Evolutionary conservation across 2,888 invertebrate species (phyloP), one percentile per base, ranked within the genome.

Genomic region (Steinernema hermaphroditum): DNA sequence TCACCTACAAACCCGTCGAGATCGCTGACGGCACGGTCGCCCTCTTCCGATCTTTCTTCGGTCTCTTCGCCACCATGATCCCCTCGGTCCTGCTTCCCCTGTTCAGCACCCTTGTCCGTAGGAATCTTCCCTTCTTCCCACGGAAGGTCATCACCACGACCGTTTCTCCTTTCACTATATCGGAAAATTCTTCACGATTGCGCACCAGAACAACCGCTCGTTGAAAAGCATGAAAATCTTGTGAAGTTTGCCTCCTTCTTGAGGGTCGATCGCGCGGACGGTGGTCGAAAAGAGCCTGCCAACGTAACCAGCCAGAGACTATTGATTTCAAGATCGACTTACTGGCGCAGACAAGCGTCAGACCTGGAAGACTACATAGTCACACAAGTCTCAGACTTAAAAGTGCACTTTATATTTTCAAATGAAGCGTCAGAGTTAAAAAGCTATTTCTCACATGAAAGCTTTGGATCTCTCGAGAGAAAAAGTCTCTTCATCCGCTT

Each of bases 341-440:
- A n/a, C n/a, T n/a, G n/a, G n/a, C n/a, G n/a, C n/a, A n/a, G n/a
- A n/a, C n/a, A n/a, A n/a, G n/a, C n/a, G n/a, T n/a, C n/a, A n/a
- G n/a, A n/a, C n/a, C n/a, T n/a, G n/a, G n/a, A n/a, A n/a, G n/a
- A n/a, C n/a, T n/a, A n/a, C n/a, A n/a, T n/a, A n/a, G n/a, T n/a
- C n/a, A n/a, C n/a, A n/a, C n/a, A 19, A 22, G 22, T 22, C 50
- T 1, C 50, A 50, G 24, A 50, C 19, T 9, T 4, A 9, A n/a
- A 46, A 12, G 12, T 37, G 37, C 37, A 37, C 4, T 37, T 14
- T 19, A 46, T 19, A 22, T 50, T 22, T 8, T 62, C 32, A 62
- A 32, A 1, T 62, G 29, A 62, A 62, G 62, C 62, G 62, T 62
- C 62, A 62, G 62, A 62, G 62, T 62, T 62, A 62, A 62, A 62